Evolutionary conservation across 2,797 vertebrate genomes (phyloP).

Genomic region (Semotilus atromaculatus): DNA sequence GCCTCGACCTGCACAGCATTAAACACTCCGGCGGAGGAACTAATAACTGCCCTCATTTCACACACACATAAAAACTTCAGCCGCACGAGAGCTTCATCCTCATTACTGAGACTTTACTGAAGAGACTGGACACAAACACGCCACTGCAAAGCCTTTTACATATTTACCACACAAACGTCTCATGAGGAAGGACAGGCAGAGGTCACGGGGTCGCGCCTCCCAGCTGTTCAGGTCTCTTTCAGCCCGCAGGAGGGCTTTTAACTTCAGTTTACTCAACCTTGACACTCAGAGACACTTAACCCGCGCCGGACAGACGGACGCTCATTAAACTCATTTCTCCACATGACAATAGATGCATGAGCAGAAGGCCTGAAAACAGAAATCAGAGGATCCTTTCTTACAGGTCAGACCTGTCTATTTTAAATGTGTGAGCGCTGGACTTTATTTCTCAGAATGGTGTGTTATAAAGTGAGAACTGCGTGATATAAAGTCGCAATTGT

Average conservation of each 20-base stretch:
- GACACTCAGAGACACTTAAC: conserved; percentile 58
- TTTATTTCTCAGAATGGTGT: too few relatives aligned
- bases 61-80: conserved; percentile 51
- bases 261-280: conserved; percentile 63
- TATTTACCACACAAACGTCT: conserved; percentile 43
- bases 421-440: background rate
- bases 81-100: conserved; percentile 44
- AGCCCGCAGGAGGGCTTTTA: conserved; percentile 44
- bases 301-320: conserved; percentile 40
- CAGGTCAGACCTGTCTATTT: background rate
- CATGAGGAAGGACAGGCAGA: conserved; percentile 14
- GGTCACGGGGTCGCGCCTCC: conserved; percentile 50
- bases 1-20: conserved; percentile 50
- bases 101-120: conserved; percentile 36
- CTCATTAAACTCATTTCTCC: conserved; percentile 34
- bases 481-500: too few relatives aligned
- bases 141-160: too few relatives aligned
- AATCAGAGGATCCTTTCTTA: background rate
- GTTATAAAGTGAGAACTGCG: too few relatives aligned
- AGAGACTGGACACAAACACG: background rate
- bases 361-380: background rate
- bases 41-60: conserved; percentile 47
- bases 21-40: conserved; percentile 42
- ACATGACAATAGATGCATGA: background rate
- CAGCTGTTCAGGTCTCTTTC: conserved; percentile 47